Evolutionary conservation across 2,888 invertebrate genomes (phyloP).

Genomic region (Nemurella pictetii): DNA sequence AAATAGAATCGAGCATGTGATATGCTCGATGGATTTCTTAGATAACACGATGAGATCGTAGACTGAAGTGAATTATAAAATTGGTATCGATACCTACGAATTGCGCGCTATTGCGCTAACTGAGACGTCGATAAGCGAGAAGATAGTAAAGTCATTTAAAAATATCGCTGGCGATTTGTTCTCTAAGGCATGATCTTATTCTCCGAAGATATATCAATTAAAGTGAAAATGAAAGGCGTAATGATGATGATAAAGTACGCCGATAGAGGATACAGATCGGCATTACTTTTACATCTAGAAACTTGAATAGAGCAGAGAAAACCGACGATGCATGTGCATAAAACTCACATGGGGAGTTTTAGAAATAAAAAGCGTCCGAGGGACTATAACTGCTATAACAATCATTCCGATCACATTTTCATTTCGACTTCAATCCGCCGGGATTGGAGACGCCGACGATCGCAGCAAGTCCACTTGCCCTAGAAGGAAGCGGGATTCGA

Average conservation of each 20-base stretch:
- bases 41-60: not conserved
- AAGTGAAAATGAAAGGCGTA: not conserved
- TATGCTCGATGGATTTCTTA: not conserved
- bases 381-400: not conserved
- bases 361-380: not conserved
- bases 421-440: not conserved
- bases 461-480: not conserved
- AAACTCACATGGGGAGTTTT: not conserved
- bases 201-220: not conserved
- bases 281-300: not conserved
- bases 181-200: not conserved
- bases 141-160: not conserved
- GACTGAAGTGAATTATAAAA: not conserved
- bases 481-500: not conserved
- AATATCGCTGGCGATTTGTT: not conserved
- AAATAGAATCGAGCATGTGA: not conserved
- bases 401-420: conserved; percentile 1
- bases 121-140: not conserved
- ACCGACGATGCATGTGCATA: not conserved
- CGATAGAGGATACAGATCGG: not conserved
- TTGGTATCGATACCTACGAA: too few species aligned
- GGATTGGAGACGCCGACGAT: not conserved
- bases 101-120: not conserved
- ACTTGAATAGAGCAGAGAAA: not conserved
- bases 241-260: not conserved